Conservation (phyloP, 1,140 invertebrate genomes). For the Papilio polyxenes region DNA sequence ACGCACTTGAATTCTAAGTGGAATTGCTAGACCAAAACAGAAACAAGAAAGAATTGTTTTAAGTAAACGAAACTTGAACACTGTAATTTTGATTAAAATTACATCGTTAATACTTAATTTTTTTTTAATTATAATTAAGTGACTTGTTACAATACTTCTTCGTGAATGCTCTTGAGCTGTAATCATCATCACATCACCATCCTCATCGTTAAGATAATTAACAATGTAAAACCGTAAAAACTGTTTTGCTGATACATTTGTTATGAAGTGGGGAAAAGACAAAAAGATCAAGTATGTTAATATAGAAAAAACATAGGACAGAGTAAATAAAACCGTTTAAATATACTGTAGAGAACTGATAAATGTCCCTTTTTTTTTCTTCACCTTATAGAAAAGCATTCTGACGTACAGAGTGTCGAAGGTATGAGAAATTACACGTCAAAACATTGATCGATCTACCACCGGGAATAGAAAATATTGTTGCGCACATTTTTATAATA, state of each 20-base stretch:
- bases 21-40: neutral
- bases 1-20: neutral
- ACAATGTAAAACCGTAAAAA: neutral
- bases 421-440: constrained; percentile 12
- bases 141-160: too few species aligned
- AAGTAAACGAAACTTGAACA: neutral
- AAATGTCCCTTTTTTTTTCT: neutral
- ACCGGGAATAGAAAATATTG: neutral
- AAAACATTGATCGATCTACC: constrained; percentile 18
- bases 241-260: neutral
- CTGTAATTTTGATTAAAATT: neutral
- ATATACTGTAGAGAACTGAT: neutral
- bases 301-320: neutral
- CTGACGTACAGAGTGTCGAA: neutral
- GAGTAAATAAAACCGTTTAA: neutral
- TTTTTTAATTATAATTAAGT: too few species aligned
- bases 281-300: neutral
- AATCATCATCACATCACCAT: too few species aligned
- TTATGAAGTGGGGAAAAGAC: neutral
- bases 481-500: neutral
- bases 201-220: too few species aligned
- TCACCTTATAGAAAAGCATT: neutral
- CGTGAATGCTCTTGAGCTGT: too few species aligned
- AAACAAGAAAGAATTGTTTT: neutral
- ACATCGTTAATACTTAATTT: too few species aligned